Base-by-base conservation (phyloP, 2,113 vertebrate species). In the Seriola aureovittata region DNA sequence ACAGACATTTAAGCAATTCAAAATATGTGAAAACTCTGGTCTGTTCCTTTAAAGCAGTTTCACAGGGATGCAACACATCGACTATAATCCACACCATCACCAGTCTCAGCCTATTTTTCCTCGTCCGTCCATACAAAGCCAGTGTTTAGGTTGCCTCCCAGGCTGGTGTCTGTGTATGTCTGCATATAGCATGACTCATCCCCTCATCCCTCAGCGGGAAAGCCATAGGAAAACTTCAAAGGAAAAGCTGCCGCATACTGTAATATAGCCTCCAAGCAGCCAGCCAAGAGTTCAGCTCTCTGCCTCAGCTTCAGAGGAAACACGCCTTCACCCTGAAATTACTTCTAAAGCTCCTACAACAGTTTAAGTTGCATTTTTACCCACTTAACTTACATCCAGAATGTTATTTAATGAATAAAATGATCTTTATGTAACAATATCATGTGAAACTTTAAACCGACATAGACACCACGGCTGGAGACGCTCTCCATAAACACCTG, bases 121-220 rank as follows among this genome's bases (percentile, higher is more conserved):
- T 48, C 44, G 21, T 60, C 36, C 29, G 44, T 73, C 34, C 63
- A 4, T 5, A 75, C 36, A n/a, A 40, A 67, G 55, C 38, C 40
- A 0, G 46, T 67, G 71, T 2, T 66, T 76, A 50, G 14, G 1
- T 48, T 57, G 50, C 76, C 63, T 69, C 86, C 63, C 59, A 42
- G 80, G 69, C 75, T 85, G 78, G 23, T 21, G 60, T 72, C 62
- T 87, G 74, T 12, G 77, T 13, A 38, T 63, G 74, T 85, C 70
- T 79, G 71, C 75, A 25, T 75, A 36, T 34, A 80, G 83, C 55
- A 36, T 63, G 60, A 89, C 64, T 89, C 87, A 81, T 80, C 86
- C 62, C 55, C 82, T 71, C 79, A 78, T 71, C 76, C 77, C 81
- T 57, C 76, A 1, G 11, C 65, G 67, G 80, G 71, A 78, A 25